phyloP scores from a whole-genome alignment of 1,140 invertebrate genomes.

The Latrodectus geometricus region DNA sequence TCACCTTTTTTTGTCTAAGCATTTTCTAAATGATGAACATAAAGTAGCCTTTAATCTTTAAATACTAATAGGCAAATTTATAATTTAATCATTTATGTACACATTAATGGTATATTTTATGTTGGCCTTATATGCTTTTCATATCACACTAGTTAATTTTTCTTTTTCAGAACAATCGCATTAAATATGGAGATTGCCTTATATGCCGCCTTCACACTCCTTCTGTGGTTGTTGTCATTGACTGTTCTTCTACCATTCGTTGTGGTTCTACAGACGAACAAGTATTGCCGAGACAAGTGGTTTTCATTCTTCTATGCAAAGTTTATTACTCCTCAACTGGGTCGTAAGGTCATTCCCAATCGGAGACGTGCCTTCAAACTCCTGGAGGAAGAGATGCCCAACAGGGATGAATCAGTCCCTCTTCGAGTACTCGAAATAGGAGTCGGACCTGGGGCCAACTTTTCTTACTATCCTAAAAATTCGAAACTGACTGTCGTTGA shows the following conservation, averaged over 20 bases:
- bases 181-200: no score
- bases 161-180: no score
- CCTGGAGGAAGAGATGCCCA: background rate
- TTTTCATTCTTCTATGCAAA: background rate
- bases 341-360: background rate
- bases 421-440: constrained; percentile 51
- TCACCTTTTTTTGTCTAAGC: no score
- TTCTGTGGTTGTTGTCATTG: background rate
- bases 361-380: background rate
- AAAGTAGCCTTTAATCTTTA: no score
- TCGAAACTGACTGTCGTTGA: constrained; percentile 30
- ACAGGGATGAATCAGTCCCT: background rate
- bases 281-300: background rate
- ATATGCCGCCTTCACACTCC: no score
- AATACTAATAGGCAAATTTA: no score
- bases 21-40: no score
- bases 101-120: no score
- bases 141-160: no score
- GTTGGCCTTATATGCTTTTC: no score
- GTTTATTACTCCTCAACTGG: background rate
- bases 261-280: background rate
- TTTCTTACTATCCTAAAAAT: constrained; percentile 45
- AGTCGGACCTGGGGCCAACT: constrained; percentile 48
- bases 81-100: no score
- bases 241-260: background rate